These are phyloP conservation scores for Ceraclea dissimilis DNA, from an alignment of 2,888 invertebrate species.

Conservation along the genomic window DNA sequence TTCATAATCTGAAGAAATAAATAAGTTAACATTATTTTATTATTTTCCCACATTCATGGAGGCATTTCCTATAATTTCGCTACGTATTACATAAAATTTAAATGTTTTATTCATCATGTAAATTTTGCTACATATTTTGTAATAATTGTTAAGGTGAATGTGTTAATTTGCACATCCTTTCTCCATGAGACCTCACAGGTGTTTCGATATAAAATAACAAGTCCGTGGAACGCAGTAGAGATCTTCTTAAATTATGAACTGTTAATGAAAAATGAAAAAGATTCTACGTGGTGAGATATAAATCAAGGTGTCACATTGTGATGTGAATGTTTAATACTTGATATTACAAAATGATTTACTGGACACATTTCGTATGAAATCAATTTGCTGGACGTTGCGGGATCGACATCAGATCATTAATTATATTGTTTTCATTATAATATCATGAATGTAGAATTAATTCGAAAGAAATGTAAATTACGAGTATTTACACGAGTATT, in stretches of 20 bases:
- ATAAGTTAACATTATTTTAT: too few relatives aligned
- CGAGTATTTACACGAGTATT: too few relatives aligned
- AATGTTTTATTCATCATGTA: too few relatives aligned
- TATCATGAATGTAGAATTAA: background rate
- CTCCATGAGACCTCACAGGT: background rate
- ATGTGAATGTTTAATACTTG: background rate
- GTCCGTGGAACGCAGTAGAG: background rate
- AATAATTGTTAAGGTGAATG: too few relatives aligned
- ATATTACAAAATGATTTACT: background rate
- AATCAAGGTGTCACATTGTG: constrained; percentile 1
- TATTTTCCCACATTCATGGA: too few relatives aligned
- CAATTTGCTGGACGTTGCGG: background rate
- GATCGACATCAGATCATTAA: background rate
- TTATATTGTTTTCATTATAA: background rate
- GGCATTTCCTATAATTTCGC: too few relatives aligned
- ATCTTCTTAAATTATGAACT: background rate
- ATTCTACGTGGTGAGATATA: background rate
- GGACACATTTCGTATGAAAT: background rate
- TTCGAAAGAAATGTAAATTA: background rate
- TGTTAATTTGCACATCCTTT: too few relatives aligned
- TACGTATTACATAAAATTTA: too few relatives aligned
- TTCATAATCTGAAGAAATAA: too few relatives aligned
- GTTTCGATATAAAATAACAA: background rate
- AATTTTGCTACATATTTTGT: too few relatives aligned
- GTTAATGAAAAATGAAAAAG: background rate